Evolutionary conservation across 1,140 invertebrate genomes (phyloP), one percentile per base, ranked within the genome.

Genomic region (Monomorium pharaonis): DNA sequence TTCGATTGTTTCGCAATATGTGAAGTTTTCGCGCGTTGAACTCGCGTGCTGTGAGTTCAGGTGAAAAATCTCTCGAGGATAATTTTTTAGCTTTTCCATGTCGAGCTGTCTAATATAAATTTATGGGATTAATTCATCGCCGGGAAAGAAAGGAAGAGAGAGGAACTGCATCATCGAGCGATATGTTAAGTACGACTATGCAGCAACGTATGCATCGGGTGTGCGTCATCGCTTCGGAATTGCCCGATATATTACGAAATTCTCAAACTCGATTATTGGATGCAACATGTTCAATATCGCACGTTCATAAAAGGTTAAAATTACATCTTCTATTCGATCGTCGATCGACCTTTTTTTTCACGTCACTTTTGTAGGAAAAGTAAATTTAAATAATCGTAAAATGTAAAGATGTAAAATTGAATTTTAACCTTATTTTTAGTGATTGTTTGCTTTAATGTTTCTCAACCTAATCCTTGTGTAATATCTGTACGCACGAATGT

Each of bases 91-190:
- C 44, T 70, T 54, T n/a, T 18, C 37, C 47, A 42, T 24, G 44
- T 42, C 44, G 42, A 30, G 37, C n/a, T 12, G 56, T n/a, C 42
- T 88, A 86, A 86, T 86, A 63, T 51, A 72, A 83, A 89, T 89
- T 89, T 86, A 89, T 89, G 56, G 56, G 49, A 74, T 89, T 89
- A 89, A 77, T 86, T 88, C 37, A 83, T 89, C 33, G 63, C 2
- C 2, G 78, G 18, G 67, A 44, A 58, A 72, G 18, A 58, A 49
- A 74, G 12, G 18, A 9, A 24, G 63, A 69, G 30, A 27, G 47
- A 54, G 42, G 5, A 16, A 69, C 18, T 69, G 60, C 30, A 85
- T 85, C 37, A 88, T 78, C 49, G 72, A 27, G 65, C 62, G 51
- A 56, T 62, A 51, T 51, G 54, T 63, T 76, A 84, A 84, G 47